phyloP scores from a whole-genome alignment of 2,113 vertebrate genomes.

The Vidua chalybeata region DNA sequence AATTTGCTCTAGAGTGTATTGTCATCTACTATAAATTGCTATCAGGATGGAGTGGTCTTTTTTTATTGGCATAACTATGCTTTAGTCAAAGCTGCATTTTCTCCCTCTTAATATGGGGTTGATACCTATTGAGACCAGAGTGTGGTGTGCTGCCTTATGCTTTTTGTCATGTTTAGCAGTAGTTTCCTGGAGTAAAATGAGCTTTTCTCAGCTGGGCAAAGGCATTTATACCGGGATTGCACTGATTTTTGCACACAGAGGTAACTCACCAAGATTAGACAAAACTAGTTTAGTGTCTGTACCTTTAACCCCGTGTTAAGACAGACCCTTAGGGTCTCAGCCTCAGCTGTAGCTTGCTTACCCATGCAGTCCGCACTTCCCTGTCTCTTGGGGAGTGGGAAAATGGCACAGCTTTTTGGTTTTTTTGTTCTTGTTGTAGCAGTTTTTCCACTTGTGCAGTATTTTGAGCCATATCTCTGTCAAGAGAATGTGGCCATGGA shows the following conservation, averaged over 20 bases:
- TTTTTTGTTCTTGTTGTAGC: not conserved
- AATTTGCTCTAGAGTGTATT: not conserved
- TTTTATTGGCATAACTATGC: not conserved
- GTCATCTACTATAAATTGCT: not conserved
- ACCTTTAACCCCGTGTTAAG: not conserved
- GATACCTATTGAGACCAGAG: not conserved
- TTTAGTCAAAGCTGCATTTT: not conserved
- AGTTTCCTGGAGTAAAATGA: not conserved
- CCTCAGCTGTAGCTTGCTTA: not conserved
- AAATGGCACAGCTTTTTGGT: rapidly evolving
- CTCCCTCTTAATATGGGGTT: not conserved
- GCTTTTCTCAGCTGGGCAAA: not conserved
- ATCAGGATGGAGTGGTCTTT: not conserved
- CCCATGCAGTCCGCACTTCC: not conserved
- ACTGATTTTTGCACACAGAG: not conserved
- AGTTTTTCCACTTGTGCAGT: not conserved
- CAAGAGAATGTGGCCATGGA: rapidly evolving
- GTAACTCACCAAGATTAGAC: not conserved
- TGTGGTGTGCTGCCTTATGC: not conserved
- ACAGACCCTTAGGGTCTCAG: not conserved
- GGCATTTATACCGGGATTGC: not conserved
- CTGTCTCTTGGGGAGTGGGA: not conserved
- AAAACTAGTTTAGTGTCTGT: not conserved
- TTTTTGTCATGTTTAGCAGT: not conserved
- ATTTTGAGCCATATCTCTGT: not conserved